Percentiles rank a stretch among this genome's conserved stretches.
Evolutionary conservation across 1,140 invertebrate species (phyloP).

Genomic region (Drosophila littoralis): DNA sequence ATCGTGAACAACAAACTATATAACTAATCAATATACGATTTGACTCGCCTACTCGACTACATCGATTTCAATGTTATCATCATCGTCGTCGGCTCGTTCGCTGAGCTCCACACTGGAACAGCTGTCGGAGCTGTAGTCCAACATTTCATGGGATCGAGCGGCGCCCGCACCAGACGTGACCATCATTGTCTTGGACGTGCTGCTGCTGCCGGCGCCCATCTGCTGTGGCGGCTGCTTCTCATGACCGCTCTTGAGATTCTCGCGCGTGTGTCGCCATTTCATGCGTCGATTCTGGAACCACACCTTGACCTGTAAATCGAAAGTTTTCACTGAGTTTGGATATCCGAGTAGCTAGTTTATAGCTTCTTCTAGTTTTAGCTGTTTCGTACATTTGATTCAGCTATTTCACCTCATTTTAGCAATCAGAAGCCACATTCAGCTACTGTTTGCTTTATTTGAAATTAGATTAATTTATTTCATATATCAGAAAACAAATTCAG

Average conservation of each 20-base stretch:
- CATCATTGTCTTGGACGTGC: slow-evolving; percentile 16
- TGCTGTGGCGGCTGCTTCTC: slow-evolving; percentile 61
- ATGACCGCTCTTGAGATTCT: slow-evolving; percentile 85
- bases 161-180: background rate
- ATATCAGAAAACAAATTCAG: too few relatives aligned
- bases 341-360: too few relatives aligned
- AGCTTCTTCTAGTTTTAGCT: too few relatives aligned
- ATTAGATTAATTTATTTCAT: too few relatives aligned
- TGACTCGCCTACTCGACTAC: slow-evolving; percentile 76
- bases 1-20: slow-evolving; percentile 14
- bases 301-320: slow-evolving; percentile 90
- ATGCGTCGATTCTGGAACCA: slow-evolving; percentile 97
- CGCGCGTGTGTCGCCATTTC: slow-evolving; percentile 95
- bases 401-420: too few relatives aligned
- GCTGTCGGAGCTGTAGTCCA: slow-evolving; percentile 67
- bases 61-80: slow-evolving; percentile 85
- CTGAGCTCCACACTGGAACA: slow-evolving; percentile 59
- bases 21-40: background rate
- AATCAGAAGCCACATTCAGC: too few relatives aligned
- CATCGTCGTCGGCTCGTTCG: slow-evolving; percentile 62
- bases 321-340: too few relatives aligned
- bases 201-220: slow-evolving; percentile 21
- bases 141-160: slow-evolving; percentile 8
- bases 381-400: too few relatives aligned
- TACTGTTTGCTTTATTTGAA: too few relatives aligned